A percentile compares a stretch with the other conserved stretches of the same genome.
Conservation (phyloP, 2,888 invertebrate genomes). For the Sepioteuthis lessoniana region DNA sequence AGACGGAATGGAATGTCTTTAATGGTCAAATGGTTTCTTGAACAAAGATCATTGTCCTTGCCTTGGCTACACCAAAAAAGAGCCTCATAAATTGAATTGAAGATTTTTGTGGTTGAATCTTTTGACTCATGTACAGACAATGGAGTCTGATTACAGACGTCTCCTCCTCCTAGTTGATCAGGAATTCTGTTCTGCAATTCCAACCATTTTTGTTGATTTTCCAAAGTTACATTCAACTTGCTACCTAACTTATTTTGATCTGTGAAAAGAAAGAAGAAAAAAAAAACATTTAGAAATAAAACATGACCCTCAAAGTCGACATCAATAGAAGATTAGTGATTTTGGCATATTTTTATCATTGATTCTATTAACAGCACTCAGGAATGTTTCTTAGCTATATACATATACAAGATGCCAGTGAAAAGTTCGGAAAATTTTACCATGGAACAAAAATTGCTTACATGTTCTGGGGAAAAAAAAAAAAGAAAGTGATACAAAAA, state of each 20-base stretch:
- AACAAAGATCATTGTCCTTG: conserved; percentile 54
- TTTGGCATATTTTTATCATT: too few relatives aligned
- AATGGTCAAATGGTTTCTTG: conserved; percentile 1
- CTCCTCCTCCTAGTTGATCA: neutral
- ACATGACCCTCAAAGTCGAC: too few relatives aligned
- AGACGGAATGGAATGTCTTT: conserved; percentile 53
- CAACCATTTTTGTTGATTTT: neutral
- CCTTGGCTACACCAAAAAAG: conserved; percentile 66
- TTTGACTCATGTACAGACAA: neutral
- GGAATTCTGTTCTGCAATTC: neutral
- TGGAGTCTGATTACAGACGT: neutral
- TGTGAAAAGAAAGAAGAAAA: neutral
- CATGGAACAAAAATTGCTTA: too few relatives aligned
- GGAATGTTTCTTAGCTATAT: too few relatives aligned
- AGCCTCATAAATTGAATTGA: neutral
- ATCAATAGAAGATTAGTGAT: too few relatives aligned
- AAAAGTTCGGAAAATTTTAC: too few relatives aligned
- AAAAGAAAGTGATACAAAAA: too few relatives aligned
- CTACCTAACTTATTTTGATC: neutral
- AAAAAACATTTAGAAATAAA: too few relatives aligned
- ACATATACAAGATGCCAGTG: too few relatives aligned
- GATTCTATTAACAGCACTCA: too few relatives aligned
- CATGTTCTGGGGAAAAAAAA: too few relatives aligned
- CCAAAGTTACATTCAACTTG: neutral
- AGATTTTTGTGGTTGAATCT: neutral